Evolutionary conservation across 2,797 vertebrate genomes (phyloP), one percentile per base, ranked within the genome.

Genomic region (Peromyscus attwateri): DNA sequence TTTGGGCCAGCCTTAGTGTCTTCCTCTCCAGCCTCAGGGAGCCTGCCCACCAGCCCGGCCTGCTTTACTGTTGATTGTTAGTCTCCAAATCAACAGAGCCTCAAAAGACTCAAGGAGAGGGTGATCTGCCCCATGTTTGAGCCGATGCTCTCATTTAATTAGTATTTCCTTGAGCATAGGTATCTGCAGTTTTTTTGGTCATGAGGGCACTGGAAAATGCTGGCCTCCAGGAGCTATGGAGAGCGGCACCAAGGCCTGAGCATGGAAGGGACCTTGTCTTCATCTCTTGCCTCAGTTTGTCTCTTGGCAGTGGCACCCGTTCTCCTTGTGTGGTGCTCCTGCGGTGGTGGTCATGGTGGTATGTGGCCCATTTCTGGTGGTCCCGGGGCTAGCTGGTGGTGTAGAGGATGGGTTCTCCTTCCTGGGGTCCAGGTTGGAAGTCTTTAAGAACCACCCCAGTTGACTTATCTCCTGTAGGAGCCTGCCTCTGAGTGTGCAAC

Each of bases 401-500:
- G 8, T n/a, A 37, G 29, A 71, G 21, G 8, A 40, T 0, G 6
- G 29, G 23, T 12, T 46, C 37, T 37, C 55, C 11, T 66, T 79
- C 10, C n/a, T 43, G 73, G 7, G 31, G n/a, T 91, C 75, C 27
- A 87, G 25, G 0, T 92, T n/a, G 71, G n/a, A 82, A 81, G 60
- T 76, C 83, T 70, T 73, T 92, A 77, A 68, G 66, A 89, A 92
- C 68, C 2, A 8, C 92, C 87, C 87, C 64, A 14, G 91, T 71
- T 85, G 92, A 68, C 81, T 95, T 84, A 84, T 55, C 66, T 96
- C 19, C 31, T 68, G 12, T 62, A 43, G 70, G 27, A 31, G 37
- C 21, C 60, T 6, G 6, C 57, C 37, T 66, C 37, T 66, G 12
- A 29, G 79, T 76, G 70, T 25, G 76, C 23, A 80, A 40, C 1